Base-by-base conservation (phyloP, 2,888 invertebrate species). In the Invenusta paracnida region DNA sequence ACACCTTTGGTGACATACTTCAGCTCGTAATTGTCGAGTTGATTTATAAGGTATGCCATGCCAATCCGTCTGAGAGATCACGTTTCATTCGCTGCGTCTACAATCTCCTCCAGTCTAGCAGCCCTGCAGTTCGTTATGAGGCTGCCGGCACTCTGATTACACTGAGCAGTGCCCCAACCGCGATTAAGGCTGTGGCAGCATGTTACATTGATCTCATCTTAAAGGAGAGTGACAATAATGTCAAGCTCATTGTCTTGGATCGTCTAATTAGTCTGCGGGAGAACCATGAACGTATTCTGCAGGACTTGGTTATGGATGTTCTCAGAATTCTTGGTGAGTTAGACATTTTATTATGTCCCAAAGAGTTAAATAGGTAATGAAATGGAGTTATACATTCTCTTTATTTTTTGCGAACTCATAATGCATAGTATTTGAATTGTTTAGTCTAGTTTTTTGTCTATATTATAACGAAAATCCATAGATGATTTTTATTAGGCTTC, bases 171-270 rank as follows among this genome's bases (percentile, higher is more conserved):
- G 98, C 98, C 0, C 98, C 99, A 0, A 97, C 98, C 11, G 98
- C 99, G 2, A 95, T 99, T 88, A 96, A 96, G 93, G 94, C 94
- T 30, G 99, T 99, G 0, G 98, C 98, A 0, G 95, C 95, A 67
- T 97, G 98, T 92, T 99, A 99, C 92, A 98, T 99, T 90, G 99
- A 99, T 90, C 93, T 99, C 88, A 96, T 99, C 87, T 95, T 98
- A n/a, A 99, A 98, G 92, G 99, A 99, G 92, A 97, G 97, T 92
- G 99, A 99, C 92, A 99, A 99, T 93, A 99, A 99, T 93, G 98
- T 99, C 23, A 99, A 99, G 93, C 93, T 99, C 86, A 99, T 99
- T 89, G 98, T 99, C 5, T 93, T 99, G 89, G 98, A 97, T 90
- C 94, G 98, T 27, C 93, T 99, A 87, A 94, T 96, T 88, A 95